These are phyloP conservation scores for Cercopithecus mitis DNA, from an alignment of 2,797 vertebrate genomes.

Conservation along the genomic window DNA sequence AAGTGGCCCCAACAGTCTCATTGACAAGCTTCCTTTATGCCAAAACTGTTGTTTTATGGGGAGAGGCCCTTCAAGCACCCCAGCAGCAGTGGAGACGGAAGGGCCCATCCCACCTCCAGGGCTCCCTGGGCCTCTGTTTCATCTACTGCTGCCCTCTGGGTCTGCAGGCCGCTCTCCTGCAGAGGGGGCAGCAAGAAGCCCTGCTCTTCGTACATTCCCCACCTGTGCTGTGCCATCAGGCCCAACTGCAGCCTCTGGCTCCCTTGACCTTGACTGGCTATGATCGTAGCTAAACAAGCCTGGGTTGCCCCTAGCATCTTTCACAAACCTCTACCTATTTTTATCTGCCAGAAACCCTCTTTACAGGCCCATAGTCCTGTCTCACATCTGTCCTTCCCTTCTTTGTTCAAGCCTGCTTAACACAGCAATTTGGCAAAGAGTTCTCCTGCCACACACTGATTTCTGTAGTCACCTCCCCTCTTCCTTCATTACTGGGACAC, in stretches of 20 bases:
- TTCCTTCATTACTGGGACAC: slow-evolving; percentile 40
- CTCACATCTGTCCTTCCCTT: not conserved
- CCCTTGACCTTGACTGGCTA: not conserved
- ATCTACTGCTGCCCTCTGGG: not conserved
- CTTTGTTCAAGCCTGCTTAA: not conserved
- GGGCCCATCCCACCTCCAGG: not conserved
- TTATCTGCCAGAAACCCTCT: not conserved
- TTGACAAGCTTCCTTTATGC: not conserved
- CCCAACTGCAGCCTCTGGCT: not conserved
- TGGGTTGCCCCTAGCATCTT: not conserved
- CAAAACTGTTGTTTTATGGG: not conserved
- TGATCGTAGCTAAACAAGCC: not conserved
- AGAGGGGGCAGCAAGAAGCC: not conserved
- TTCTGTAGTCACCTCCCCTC: not conserved
- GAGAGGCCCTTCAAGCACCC: not conserved
- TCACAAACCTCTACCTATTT: not conserved
- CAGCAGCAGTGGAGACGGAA: not conserved
- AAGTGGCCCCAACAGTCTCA: not conserved
- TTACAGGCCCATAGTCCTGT: not conserved
- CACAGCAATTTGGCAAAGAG: not conserved
- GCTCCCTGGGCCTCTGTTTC: not conserved
- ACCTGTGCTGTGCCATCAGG: not conserved
- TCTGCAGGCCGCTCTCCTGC: not conserved
- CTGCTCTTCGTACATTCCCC: not conserved
- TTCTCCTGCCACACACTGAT: not conserved